Evolutionary conservation across 2,888 invertebrate species (phyloP).

Genomic region (Troides aeacus): DNA sequence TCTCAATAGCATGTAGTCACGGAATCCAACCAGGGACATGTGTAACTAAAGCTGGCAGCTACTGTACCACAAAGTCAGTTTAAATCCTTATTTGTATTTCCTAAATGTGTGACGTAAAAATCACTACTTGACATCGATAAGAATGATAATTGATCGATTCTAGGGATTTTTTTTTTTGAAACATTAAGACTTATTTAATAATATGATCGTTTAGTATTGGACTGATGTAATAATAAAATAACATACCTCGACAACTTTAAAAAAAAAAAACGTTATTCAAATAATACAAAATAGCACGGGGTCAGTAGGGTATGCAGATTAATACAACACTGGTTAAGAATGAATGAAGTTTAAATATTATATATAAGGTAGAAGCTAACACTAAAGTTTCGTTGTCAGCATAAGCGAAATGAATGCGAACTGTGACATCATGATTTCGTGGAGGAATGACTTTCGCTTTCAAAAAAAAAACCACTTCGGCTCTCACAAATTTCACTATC

Average conservation of each 20-base stretch:
- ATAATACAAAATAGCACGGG: not conserved
- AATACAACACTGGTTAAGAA: not conserved
- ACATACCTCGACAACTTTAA: not conserved
- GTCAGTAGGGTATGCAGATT: not conserved
- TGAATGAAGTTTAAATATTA: not conserved
- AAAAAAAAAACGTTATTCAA: not conserved
- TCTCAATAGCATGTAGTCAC: no score
- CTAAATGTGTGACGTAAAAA: no score
- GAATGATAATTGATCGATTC: no score
- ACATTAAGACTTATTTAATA: no score
- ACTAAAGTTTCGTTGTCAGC: conserved; percentile 33
- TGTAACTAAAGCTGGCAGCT: no score
- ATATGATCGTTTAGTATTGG: no score
- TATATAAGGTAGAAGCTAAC: not conserved
- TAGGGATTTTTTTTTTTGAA: no score
- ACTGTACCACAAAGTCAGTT: no score
- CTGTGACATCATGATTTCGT: conserved; percentile 56
- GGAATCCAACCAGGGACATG: no score
- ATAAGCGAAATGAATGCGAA: conserved; percentile 43
- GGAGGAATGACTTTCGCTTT: conserved; percentile 64
- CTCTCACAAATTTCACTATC: conserved; percentile 63
- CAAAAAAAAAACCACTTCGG: conserved; percentile 42
- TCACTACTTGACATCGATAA: no score
- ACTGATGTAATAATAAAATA: not conserved
- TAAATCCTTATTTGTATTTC: no score